Percentiles rank a stretch among this genome's conserved stretches.
Conservation (phyloP, 2,888 invertebrate species). For the Phaedon cochleariae region DNA sequence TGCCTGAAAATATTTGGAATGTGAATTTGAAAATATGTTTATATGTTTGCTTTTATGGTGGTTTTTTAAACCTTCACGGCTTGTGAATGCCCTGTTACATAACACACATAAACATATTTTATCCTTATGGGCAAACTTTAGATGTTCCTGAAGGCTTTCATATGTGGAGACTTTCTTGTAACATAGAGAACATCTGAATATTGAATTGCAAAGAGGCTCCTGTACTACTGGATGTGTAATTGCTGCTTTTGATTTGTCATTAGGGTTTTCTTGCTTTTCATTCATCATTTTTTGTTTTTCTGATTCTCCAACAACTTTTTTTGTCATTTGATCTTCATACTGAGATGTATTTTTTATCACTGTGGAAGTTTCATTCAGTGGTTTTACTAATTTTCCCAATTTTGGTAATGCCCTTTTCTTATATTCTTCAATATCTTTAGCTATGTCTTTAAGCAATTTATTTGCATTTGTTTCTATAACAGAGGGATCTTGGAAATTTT, state of each 20-base stretch:
- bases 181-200: no score
- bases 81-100: no score
- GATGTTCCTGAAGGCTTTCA: no score
- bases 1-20: no score
- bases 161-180: no score
- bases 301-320: not conserved
- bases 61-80: no score
- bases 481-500: not conserved
- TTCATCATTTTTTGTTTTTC: not conserved
- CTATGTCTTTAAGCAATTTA: not conserved
- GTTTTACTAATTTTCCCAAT: not conserved
- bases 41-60: no score
- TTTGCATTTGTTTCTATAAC: not conserved
- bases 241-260: not conserved
- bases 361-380: not conserved
- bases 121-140: no score
- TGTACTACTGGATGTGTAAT: no score
- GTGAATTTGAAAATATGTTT: no score
- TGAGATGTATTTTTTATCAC: not conserved
- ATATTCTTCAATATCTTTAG: not conserved
- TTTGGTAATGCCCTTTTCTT: not conserved
- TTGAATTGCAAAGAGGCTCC: no score
- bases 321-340: not conserved
- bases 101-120: no score
- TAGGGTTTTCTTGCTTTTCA: not conserved